These are phyloP conservation scores for Anarrhichthys ocellatus DNA, from an alignment of 2,113 vertebrate genomes.

Conservation along the genomic window DNA sequence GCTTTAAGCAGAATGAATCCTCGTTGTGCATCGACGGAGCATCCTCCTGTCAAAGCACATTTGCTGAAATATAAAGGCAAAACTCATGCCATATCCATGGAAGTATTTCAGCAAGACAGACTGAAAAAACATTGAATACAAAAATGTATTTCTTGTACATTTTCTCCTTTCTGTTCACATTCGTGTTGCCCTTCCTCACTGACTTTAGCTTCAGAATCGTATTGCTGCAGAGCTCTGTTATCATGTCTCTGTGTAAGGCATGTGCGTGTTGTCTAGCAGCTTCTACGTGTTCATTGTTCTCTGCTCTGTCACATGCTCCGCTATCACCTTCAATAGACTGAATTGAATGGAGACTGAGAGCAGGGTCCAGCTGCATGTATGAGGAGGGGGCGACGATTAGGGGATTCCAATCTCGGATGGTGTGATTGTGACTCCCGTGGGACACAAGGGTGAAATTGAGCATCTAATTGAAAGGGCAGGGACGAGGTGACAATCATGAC, in stretches of 20 bases:
- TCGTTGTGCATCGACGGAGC: neutral
- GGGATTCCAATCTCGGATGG: slow-evolving; percentile 80
- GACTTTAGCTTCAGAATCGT: neutral
- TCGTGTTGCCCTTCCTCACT: neutral
- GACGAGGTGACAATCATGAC: slow-evolving; percentile 82
- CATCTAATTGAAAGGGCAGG: slow-evolving; percentile 86
- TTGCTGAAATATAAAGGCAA: slow-evolving; percentile 2
- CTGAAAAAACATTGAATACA: neutral
- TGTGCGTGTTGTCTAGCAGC: slow-evolving; percentile 37
- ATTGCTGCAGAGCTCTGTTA: slow-evolving; percentile 19
- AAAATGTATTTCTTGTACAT: neutral
- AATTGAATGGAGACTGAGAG: slow-evolving; percentile 43
- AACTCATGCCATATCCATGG: slow-evolving; percentile 11
- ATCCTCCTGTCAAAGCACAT: slow-evolving; percentile 11
- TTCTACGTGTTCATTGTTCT: slow-evolving; percentile 54
- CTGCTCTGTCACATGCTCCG: slow-evolving; percentile 44
- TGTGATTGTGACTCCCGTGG: slow-evolving; percentile 74
- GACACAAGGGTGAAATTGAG: slow-evolving; percentile 84
- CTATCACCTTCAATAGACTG: slow-evolving; percentile 37
- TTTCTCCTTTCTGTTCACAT: neutral
- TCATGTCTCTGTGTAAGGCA: slow-evolving; percentile 24
- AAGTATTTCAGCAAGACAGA: neutral
- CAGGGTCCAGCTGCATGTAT: slow-evolving; percentile 41
- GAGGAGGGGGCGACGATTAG: slow-evolving; percentile 47
- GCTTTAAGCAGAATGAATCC: slow-evolving; percentile 34